These are phyloP conservation scores for Wiebesia pumilae DNA, from an alignment of 1,140 invertebrate genomes.

Conservation along the genomic window DNA sequence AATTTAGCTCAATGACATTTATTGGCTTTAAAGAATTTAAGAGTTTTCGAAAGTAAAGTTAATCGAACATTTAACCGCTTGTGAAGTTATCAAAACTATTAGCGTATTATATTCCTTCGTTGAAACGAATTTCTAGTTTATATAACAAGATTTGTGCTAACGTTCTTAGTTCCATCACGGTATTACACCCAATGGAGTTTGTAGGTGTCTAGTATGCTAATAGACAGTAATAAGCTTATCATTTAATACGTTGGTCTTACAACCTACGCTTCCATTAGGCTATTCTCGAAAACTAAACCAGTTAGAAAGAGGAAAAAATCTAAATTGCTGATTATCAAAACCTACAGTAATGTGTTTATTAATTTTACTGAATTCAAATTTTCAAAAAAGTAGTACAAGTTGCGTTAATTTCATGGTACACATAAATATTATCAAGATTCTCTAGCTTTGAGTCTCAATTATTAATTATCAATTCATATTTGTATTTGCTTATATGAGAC, in stretches of 20 bases:
- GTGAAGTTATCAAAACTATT: constrained; percentile 51
- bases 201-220: constrained; percentile 42
- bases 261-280: constrained; percentile 28
- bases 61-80: neutral
- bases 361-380: no score
- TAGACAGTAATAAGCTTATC: constrained; percentile 45
- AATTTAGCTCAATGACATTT: no score
- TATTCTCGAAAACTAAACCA: constrained; percentile 13
- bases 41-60: no score
- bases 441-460: no score
- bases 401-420: no score
- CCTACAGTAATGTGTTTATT: no score
- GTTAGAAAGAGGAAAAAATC: neutral
- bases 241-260: constrained; percentile 29
- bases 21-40: no score
- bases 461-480: no score
- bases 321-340: neutral
- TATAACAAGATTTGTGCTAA: constrained; percentile 45
- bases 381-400: no score
- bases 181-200: constrained; percentile 46
- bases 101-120: constrained; percentile 27
- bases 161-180: constrained; percentile 37
- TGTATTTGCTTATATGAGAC: no score
- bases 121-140: constrained; percentile 32
- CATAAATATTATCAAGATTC: no score